Percentiles rank a stretch among this genome's conserved stretches.
phyloP scores from a whole-genome alignment of 2,888 invertebrate species.

The Xanthorhoe spadicearia region DNA sequence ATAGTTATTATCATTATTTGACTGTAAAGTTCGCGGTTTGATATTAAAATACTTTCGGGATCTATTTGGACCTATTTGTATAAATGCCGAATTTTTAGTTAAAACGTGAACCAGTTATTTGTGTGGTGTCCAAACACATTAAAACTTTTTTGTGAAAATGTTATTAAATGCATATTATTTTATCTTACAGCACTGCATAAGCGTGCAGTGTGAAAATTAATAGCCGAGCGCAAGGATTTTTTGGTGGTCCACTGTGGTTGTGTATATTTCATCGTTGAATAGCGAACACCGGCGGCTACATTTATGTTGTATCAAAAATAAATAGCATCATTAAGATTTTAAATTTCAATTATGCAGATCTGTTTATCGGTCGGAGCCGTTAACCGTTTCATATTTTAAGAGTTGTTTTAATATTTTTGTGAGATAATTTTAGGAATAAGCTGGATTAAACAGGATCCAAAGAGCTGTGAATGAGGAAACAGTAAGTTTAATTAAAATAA shows the following conservation, averaged over 20 bases:
- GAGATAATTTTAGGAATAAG: background rate
- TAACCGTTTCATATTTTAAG: background rate
- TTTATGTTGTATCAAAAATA: slow-evolving; percentile 15
- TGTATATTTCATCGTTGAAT: slow-evolving; percentile 27
- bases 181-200: slow-evolving; percentile 28
- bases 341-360: slow-evolving; percentile 1
- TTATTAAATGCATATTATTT: slow-evolving; percentile 30
- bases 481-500: no score
- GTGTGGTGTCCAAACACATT: background rate
- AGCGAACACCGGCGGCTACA: slow-evolving; percentile 11
- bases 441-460: background rate
- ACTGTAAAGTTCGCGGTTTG: no score
- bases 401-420: background rate
- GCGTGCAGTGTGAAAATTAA: slow-evolving; percentile 23
- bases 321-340: slow-evolving; percentile 15
- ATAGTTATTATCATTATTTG: no score
- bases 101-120: background rate
- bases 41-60: no score
- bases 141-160: slow-evolving; percentile 16
- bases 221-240: slow-evolving; percentile 27
- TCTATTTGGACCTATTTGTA: no score
- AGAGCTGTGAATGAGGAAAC: background rate
- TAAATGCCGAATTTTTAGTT: no score
- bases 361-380: background rate
- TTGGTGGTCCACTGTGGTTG: slow-evolving; percentile 18